A percentile compares a stretch with the other conserved stretches of the same genome.
These are phyloP conservation scores for Nymphalis polychloros DNA, from an alignment of 2,888 invertebrate genomes.

Conservation along the genomic window DNA sequence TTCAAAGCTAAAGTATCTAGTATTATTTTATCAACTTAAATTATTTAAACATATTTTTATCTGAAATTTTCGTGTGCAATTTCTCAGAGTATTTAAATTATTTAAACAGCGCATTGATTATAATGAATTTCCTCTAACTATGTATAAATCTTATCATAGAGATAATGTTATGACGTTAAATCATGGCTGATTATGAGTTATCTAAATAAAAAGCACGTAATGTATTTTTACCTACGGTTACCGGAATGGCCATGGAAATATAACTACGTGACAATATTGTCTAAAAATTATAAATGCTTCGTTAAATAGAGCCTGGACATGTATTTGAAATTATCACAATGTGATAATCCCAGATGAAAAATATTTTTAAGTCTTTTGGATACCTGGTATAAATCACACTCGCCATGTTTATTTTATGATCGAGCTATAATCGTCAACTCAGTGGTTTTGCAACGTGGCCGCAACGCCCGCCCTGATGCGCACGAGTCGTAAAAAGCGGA, in stretches of 20 bases:
- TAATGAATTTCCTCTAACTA: conserved; percentile 48
- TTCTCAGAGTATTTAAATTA: neutral
- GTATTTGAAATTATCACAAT: neutral
- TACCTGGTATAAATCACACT: conserved; percentile 72
- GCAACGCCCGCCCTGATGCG: conserved; percentile 52
- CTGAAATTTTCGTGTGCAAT: neutral
- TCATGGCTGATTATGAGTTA: conserved; percentile 55
- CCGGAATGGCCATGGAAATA: conserved; percentile 31
- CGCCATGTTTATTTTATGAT: conserved; percentile 76
- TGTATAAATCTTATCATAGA: conserved; percentile 65
- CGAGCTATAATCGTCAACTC: conserved; percentile 75
- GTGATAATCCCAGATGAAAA: conserved; percentile 10
- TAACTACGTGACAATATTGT: conserved; percentile 36
- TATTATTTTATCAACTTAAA: too few relatives aligned
- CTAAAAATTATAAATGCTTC: neutral
- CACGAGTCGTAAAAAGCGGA: conserved; percentile 72
- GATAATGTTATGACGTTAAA: conserved; percentile 64
- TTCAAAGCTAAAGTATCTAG: too few relatives aligned
- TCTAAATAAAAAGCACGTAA: conserved; percentile 53
- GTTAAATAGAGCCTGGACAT: neutral
- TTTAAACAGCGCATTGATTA: conserved; percentile 18
- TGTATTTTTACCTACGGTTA: conserved; percentile 39
- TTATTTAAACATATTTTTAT: neutral
- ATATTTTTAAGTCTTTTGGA: conserved; percentile 58
- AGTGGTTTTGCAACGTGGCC: conserved; percentile 71